Conservation (phyloP, 2,797 vertebrate species). For the Coluber constrictor region DNA sequence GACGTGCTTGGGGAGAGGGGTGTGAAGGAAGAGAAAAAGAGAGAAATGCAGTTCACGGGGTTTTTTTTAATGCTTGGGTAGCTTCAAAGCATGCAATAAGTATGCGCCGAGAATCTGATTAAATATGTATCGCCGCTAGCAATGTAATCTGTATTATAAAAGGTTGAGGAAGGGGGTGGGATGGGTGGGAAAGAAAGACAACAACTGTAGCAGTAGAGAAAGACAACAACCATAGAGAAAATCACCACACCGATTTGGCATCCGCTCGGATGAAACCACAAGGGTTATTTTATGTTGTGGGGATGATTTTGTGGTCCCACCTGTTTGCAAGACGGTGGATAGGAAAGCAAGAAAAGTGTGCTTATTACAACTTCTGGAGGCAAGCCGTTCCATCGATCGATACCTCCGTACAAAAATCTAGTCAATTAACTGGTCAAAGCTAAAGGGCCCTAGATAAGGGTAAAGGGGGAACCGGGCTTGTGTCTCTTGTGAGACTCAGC, state of each 20-base stretch:
- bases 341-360: background rate
- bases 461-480: no score
- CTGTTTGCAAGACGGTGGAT: background rate
- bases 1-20: conserved; percentile 31
- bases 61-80: conserved; percentile 62
- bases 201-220: background rate
- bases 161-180: background rate
- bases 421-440: no score
- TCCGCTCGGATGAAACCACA: conserved; percentile 47
- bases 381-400: no score
- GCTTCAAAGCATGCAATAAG: conserved; percentile 49
- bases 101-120: conserved; percentile 64
- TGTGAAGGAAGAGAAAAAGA: background rate
- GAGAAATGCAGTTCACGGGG: conserved; percentile 40
- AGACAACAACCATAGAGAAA: conserved; percentile 42
- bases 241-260: conserved; percentile 44
- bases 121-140: conserved; percentile 50
- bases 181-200: background rate
- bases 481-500: no score
- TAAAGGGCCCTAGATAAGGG: no score
- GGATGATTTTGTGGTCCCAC: no score
- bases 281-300: accelerated
- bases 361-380: no score
- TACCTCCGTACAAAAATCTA: no score
- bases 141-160: conserved; percentile 55